A percentile compares a stretch with the other conserved stretches of the same genome.
Evolutionary conservation across 2,113 vertebrate genomes (phyloP).

Genomic region (Cyprinodon tularosa): DNA sequence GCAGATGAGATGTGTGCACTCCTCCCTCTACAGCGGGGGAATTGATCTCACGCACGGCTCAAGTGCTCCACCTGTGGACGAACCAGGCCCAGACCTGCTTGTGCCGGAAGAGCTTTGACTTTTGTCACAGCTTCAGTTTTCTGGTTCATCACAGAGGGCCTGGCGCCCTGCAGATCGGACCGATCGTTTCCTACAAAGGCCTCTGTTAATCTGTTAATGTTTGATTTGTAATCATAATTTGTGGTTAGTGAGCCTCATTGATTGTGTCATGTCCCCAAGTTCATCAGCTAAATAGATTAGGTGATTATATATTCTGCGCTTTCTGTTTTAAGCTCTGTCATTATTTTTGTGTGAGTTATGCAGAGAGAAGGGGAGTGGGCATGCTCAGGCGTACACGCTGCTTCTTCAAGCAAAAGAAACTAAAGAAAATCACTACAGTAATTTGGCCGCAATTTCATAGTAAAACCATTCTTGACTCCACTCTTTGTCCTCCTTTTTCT

Average conservation of each 20-base stretch:
- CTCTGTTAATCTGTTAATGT: constrained; percentile 57
- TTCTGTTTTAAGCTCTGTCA: constrained; percentile 26
- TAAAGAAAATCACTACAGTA: constrained; percentile 4
- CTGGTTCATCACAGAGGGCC: background rate
- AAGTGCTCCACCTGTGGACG: constrained; percentile 75
- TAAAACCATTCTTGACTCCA: constrained; percentile 10
- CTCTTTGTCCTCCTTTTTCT: constrained; percentile 3
- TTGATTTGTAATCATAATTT: constrained; percentile 61
- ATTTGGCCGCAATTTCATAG: background rate
- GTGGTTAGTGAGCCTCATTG: constrained; percentile 55
- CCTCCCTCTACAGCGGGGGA: background rate
- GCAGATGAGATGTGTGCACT: constrained; percentile 38
- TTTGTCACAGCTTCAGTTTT: background rate
- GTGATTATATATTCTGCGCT: constrained; percentile 41
- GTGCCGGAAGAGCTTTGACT: constrained; percentile 22
- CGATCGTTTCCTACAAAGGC: constrained; percentile 49
- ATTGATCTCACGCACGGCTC: constrained; percentile 51
- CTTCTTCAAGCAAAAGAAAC: constrained; percentile 9
- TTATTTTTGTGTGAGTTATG: constrained; percentile 21
- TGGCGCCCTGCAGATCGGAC: constrained; percentile 20
- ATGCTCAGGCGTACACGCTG: constrained; percentile 26
- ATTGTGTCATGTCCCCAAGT: constrained; percentile 49
- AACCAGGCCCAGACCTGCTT: constrained; percentile 12
- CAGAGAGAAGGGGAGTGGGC: constrained; percentile 22
- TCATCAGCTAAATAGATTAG: constrained; percentile 50